A percentile compares a stretch with the other conserved stretches of the same genome.
These are phyloP conservation scores for Penaeus indicus DNA, from an alignment of 1,140 invertebrate genomes.

Conservation along the genomic window DNA sequence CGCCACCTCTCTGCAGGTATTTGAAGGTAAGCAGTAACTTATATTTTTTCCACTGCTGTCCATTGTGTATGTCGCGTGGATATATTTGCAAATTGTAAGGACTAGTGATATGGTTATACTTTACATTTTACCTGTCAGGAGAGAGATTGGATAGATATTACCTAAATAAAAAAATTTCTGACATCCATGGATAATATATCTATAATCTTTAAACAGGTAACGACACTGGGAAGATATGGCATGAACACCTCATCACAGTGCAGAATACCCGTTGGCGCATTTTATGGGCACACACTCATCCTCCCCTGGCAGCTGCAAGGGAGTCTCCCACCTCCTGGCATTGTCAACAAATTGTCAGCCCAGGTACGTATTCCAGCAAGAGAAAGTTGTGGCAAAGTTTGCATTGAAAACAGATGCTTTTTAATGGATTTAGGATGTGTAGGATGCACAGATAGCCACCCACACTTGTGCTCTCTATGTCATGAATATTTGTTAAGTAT, in stretches of 20 bases:
- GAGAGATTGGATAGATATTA: neutral
- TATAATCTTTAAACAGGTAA: constrained; percentile 75
- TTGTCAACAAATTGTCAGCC: constrained; percentile 65
- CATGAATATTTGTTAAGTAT: no score
- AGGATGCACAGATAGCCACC: no score
- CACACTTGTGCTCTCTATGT: no score
- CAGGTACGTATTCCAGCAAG: constrained; percentile 55
- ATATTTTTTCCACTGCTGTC: neutral
- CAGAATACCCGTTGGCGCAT: constrained; percentile 90
- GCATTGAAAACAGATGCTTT: neutral
- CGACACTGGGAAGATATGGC: constrained; percentile 89
- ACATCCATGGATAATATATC: neutral
- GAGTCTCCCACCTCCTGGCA: constrained; percentile 19
- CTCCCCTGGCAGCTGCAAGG: constrained; percentile 79
- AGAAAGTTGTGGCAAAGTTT: neutral
- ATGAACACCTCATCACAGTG: constrained; percentile 90
- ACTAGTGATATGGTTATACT: neutral
- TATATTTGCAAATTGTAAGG: neutral
- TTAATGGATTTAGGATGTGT: no score
- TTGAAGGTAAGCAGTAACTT: constrained; percentile 78
- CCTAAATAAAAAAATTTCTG: neutral
- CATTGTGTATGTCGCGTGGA: constrained; percentile 8
- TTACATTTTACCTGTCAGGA: neutral
- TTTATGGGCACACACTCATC: constrained; percentile 89
- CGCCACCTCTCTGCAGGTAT: constrained; percentile 88